Evolutionary conservation across 1,140 invertebrate genomes (phyloP), one percentile per base, ranked within the genome.

Genomic region (Sarcophaga peregrina): DNA sequence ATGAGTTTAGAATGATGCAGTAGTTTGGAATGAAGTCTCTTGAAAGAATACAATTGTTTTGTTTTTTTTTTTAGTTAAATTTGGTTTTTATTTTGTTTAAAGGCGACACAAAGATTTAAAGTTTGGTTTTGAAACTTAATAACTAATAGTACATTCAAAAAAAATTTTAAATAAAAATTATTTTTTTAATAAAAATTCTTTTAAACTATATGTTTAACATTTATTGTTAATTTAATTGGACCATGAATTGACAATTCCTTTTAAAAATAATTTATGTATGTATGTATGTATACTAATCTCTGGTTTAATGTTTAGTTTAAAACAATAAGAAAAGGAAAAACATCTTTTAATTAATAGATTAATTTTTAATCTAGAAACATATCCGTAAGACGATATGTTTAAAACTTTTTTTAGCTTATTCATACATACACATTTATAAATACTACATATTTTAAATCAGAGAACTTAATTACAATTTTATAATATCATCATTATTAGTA

Each of bases 161-260:
- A 76, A 46, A 76, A 47, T 47, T n/a, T 45, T 76, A 81, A 81
- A 81, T n/a, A 80, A 13, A 9, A 46, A 68, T n/a, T n/a, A 45
- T 62, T 37, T 80, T 46, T 76, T 20, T 80, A 15, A 81, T 62
- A 81, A 48, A 81, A 37, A 58, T 48, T 37, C 45, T 76, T 47
- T 46, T 15, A 68, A 68, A 68, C 62, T 68, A 45, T 81, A 81
- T 58, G 80, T 68, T 81, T 46, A 81, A 81, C 80, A 81, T 81
- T 81, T 62, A 81, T 81, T 81, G 80, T 81, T 62, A 81, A 58
- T 54, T 81, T 78, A 78, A 78, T 78, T 81, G 80, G 80, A 81
- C 80, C 80, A 81, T 81, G 58, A 81, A 81, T 81, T 81, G 80
- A 81, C 80, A 81, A 81, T 81, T 62, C 52, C 80, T 46, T 81